phyloP scores from a whole-genome alignment of 2,888 invertebrate species.

The Craniophora ligustri region DNA sequence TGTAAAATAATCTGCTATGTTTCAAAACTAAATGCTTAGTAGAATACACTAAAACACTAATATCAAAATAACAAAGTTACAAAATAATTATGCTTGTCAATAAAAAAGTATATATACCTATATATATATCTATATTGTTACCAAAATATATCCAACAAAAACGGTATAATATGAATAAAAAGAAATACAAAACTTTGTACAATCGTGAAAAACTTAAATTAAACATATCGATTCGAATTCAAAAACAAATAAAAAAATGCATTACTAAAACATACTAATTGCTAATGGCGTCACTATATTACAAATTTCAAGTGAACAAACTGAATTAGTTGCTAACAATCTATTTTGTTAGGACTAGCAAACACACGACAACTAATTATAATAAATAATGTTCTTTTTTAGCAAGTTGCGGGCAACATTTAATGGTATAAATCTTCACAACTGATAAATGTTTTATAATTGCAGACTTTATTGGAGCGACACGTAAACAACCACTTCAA shows the following conservation, averaged over 20 bases:
- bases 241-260: slow-evolving; percentile 35
- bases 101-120: too few relatives aligned
- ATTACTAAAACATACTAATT: slow-evolving; percentile 21
- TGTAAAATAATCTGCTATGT: slow-evolving; percentile 21
- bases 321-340: slow-evolving; percentile 16
- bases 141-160: slow-evolving; percentile 18
- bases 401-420: neutral
- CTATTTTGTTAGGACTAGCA: neutral
- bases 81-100: slow-evolving; percentile 29
- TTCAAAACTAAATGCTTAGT: slow-evolving; percentile 6
- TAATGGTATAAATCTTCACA: neutral
- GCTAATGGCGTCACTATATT: slow-evolving; percentile 31
- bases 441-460: slow-evolving; percentile 52
- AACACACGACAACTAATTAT: slow-evolving; percentile 11
- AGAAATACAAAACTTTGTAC: neutral
- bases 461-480: slow-evolving; percentile 94
- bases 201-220: slow-evolving; percentile 37
- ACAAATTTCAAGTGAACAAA: slow-evolving; percentile 10
- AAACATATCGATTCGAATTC: slow-evolving; percentile 14
- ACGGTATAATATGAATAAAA: slow-evolving; percentile 21
- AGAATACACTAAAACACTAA: slow-evolving; percentile 25
- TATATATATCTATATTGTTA: slow-evolving; percentile 26
- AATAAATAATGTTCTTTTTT: neutral
- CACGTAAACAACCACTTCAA: slow-evolving; percentile 98
- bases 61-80: slow-evolving; percentile 25